Conservation (phyloP, 2,797 vertebrate species). For the Gallinago stenura region DNA sequence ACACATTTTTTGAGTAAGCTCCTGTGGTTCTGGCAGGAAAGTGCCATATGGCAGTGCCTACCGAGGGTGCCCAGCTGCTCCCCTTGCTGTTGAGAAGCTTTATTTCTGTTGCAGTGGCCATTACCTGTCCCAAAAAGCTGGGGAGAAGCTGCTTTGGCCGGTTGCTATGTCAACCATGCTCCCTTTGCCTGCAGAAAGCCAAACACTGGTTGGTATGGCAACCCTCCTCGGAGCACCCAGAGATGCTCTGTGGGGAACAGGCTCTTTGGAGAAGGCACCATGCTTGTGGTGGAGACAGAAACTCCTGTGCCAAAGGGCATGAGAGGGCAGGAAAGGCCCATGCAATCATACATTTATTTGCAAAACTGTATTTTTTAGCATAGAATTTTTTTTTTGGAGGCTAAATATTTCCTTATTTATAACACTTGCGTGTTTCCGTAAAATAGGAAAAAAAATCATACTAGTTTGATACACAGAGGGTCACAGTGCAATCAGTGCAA, state of each 20-base stretch:
- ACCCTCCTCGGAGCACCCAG: not conserved
- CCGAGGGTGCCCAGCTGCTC: not conserved
- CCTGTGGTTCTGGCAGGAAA: rapidly evolving
- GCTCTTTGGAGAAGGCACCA: not conserved
- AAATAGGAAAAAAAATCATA: not conserved
- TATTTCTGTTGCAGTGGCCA: not conserved
- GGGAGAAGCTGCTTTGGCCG: not conserved
- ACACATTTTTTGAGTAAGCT: not conserved
- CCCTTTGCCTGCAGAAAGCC: not conserved
- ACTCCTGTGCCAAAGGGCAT: not conserved
- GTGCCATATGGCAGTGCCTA: not conserved
- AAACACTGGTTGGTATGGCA: slow-evolving; percentile 58
- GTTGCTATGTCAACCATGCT: slow-evolving; percentile 67
- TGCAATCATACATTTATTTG: not conserved
- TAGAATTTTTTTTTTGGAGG: not conserved
- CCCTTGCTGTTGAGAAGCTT: not conserved
- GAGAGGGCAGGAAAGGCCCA: not conserved
- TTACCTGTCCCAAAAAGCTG: not conserved
- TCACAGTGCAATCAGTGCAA: not conserved
- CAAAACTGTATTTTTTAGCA: not conserved
- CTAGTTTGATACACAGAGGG: not conserved
- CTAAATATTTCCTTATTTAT: not conserved
- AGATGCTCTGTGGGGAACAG: not conserved
- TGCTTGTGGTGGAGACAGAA: not conserved
- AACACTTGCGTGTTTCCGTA: not conserved